These are phyloP conservation scores for Zosterops pallidus DNA, from an alignment of 2,113 vertebrate species.

Conservation along the genomic window DNA sequence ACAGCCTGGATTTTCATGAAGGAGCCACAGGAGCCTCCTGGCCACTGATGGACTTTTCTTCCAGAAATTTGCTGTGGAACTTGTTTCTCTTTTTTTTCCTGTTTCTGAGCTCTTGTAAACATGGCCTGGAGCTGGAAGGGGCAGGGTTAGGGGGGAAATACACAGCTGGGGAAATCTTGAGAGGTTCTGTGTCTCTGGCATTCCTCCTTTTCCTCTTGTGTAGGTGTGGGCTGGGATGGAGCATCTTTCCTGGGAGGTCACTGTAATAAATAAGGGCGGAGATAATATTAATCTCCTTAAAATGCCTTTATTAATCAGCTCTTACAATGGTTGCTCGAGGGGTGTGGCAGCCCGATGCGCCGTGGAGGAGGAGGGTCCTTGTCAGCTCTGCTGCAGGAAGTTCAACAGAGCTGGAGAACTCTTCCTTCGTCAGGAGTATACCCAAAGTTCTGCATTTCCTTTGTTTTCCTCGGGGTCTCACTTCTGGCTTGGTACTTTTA, in stretches of 20 bases:
- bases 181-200: background rate
- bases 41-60: background rate
- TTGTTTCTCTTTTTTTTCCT: background rate
- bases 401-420: too few species aligned
- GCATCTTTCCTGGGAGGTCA: background rate
- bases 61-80: background rate
- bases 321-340: too few species aligned
- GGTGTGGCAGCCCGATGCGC: too few species aligned
- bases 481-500: too few species aligned
- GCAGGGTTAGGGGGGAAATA: fast-evolving
- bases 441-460: too few species aligned
- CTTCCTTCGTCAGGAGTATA: too few species aligned
- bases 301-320: too few species aligned
- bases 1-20: background rate
- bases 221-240: background rate
- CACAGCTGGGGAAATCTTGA: background rate
- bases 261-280: too few species aligned
- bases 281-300: too few species aligned
- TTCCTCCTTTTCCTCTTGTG: background rate
- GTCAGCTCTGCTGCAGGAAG: too few species aligned
- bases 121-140: fast-evolving
- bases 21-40: background rate
- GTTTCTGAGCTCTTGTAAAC: background rate
- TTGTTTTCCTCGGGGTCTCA: too few species aligned
- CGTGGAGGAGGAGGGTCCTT: too few species aligned